Evolutionary conservation across 1,140 invertebrate species (phyloP).

Genomic region (Cotesia typhae): DNA sequence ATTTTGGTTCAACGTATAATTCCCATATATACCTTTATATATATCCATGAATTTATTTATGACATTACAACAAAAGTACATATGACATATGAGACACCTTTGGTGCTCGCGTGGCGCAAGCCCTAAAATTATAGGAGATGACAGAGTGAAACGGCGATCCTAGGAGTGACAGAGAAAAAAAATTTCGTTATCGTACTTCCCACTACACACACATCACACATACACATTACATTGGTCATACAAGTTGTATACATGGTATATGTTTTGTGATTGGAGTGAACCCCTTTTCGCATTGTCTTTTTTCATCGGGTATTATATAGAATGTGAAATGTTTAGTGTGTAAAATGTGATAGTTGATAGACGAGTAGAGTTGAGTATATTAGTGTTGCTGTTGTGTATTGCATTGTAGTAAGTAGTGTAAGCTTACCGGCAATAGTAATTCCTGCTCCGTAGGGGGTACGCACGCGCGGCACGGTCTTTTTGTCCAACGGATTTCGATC

Average conservation of each 20-base stretch:
- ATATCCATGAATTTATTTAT: neutral
- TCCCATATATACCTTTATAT: no score
- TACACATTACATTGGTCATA: neutral
- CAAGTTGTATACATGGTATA: neutral
- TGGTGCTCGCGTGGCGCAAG: constrained; percentile 6
- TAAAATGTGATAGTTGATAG: no score
- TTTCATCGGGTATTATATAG: neutral
- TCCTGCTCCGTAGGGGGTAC: neutral
- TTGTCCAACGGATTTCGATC: constrained; percentile 28
- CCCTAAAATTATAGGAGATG: constrained; percentile 2
- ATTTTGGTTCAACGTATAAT: no score
- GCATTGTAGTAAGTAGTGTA: neutral
- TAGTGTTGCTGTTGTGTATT: no score
- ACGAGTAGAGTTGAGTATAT: no score
- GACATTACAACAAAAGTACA: constrained; percentile 8
- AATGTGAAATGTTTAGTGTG: no score
- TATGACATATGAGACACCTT: neutral
- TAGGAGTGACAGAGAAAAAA: constrained; percentile 3
- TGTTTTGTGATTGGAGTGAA: neutral
- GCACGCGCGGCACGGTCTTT: neutral
- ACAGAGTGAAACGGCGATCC: constrained; percentile 10
- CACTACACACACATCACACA: no score
- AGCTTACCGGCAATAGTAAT: neutral
- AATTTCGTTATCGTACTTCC: neutral
- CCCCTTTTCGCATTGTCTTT: constrained; percentile 2